A percentile compares a stretch with the other conserved stretches of the same genome.
Evolutionary conservation across 2,797 vertebrate species (phyloP).

Genomic region (Phalloptychus januarius): DNA sequence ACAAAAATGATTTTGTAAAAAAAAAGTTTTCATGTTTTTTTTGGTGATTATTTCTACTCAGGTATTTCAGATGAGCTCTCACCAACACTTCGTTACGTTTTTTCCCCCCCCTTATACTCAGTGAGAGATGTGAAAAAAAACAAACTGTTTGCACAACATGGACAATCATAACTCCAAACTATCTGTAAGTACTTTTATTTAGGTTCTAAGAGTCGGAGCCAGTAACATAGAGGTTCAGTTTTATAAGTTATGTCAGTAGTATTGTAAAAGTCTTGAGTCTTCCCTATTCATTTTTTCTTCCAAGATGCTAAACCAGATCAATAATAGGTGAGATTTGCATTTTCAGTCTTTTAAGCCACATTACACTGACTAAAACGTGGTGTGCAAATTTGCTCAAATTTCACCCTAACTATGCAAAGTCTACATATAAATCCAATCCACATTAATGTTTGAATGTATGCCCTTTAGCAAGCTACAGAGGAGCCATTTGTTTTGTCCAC

Average conservation of each 20-base stretch:
- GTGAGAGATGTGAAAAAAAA: slow-evolving; percentile 17
- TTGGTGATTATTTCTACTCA: slow-evolving; percentile 49
- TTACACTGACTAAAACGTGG: background rate
- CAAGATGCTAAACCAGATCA: background rate
- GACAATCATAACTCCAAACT: slow-evolving; percentile 14
- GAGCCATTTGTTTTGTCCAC: background rate
- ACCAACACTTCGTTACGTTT: background rate
- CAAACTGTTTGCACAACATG: slow-evolving; percentile 8
- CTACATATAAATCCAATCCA: background rate
- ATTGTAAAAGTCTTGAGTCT: background rate
- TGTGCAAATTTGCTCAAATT: background rate
- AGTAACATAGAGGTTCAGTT: slow-evolving; percentile 24
- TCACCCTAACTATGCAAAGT: background rate
- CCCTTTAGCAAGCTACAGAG: background rate
- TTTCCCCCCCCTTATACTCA: background rate
- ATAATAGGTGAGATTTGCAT: background rate
- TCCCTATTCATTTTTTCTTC: background rate
- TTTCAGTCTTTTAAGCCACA: background rate
- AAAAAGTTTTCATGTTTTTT: background rate
- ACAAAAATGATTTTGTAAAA: slow-evolving; percentile 4
- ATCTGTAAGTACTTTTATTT: slow-evolving; percentile 6
- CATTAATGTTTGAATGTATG: background rate
- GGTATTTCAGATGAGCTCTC: slow-evolving; percentile 55
- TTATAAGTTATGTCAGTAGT: slow-evolving; percentile 22
- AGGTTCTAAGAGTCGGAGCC: background rate